Evolutionary conservation across 1,140 invertebrate species (phyloP).

Genomic region (Drosophila sechellia): DNA sequence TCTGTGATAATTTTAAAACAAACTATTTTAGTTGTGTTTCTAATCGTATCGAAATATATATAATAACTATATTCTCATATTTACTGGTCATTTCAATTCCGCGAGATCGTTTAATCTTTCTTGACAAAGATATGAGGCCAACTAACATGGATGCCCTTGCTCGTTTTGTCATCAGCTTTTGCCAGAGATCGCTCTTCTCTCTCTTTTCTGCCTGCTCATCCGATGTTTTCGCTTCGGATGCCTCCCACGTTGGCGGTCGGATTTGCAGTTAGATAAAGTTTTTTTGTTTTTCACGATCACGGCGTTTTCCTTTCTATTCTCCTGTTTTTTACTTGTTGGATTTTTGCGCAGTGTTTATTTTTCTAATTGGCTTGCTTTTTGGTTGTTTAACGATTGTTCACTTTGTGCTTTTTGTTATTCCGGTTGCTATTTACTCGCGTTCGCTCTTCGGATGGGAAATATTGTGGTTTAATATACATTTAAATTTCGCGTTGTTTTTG

Average conservation of each 20-base stretch:
- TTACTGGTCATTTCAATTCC: not conserved
- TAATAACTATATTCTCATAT: too few relatives aligned
- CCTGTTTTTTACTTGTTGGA: conserved; percentile 3
- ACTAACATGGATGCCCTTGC: conserved; percentile 63
- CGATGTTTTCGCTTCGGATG: conserved; percentile 13
- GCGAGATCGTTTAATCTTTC: not conserved
- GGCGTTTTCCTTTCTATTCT: conserved; percentile 24
- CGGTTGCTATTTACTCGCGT: conserved; percentile 18
- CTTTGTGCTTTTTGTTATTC: conserved; percentile 53
- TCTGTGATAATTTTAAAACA: too few relatives aligned
- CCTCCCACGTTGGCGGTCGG: conserved; percentile 39
- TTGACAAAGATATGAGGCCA: conserved; percentile 28
- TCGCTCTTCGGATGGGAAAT: conserved; percentile 51
- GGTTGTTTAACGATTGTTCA: conserved; percentile 49
- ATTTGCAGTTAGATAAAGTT: conserved; percentile 39
- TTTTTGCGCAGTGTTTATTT: conserved; percentile 43
- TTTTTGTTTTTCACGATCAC: conserved; percentile 41
- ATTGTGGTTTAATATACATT: conserved; percentile 52
- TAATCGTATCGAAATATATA: too few relatives aligned
- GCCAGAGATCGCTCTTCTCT: conserved; percentile 23
- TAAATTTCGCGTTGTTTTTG: conserved; percentile 31
- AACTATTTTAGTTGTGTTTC: too few relatives aligned
- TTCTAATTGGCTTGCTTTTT: conserved; percentile 35
- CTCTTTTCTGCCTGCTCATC: conserved; percentile 25
- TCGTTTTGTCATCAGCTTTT: conserved; percentile 39